These are phyloP conservation scores for Syritta pipiens DNA, from an alignment of 2,888 invertebrate species.

Conservation along the genomic window DNA sequence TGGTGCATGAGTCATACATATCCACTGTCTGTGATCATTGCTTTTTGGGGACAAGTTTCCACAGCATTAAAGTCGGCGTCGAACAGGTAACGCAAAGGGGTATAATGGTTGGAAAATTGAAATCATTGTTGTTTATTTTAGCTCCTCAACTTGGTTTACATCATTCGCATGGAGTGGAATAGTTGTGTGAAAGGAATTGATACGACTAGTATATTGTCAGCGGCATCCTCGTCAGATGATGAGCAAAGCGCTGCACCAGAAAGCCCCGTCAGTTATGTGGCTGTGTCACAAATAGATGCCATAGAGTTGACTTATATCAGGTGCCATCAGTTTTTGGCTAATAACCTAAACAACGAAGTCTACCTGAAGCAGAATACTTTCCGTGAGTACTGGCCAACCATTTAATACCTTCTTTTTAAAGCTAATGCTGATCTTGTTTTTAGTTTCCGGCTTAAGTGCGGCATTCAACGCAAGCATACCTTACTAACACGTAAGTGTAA, in stretches of 20 bases:
- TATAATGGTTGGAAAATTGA: too few relatives aligned
- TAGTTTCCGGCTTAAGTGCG: constrained; percentile 75
- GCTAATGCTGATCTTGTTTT: too few relatives aligned
- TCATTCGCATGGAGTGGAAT: constrained; percentile 77
- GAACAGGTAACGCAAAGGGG: constrained; percentile 72
- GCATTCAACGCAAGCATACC: constrained; percentile 76
- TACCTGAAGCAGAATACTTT: constrained; percentile 73
- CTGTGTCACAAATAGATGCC: constrained; percentile 74
- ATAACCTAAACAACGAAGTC: constrained; percentile 75
- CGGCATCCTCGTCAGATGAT: constrained; percentile 67
- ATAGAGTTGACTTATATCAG: constrained; percentile 77
- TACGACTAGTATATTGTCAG: constrained; percentile 48
- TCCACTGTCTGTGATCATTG: constrained; percentile 75
- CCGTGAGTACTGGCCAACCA: too few relatives aligned
- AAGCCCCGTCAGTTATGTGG: constrained; percentile 70
- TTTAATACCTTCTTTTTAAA: too few relatives aligned
- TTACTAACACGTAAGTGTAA: constrained; percentile 68
- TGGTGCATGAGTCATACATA: constrained; percentile 77
- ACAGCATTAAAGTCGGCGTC: constrained; percentile 72
- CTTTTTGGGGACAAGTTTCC: constrained; percentile 72
- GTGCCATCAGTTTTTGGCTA: constrained; percentile 76
- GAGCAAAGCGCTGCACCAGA: constrained; percentile 47
- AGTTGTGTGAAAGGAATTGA: constrained; percentile 73
- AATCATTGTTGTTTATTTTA: too few relatives aligned
- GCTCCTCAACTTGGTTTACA: constrained; percentile 75